Base-by-base conservation (phyloP, 2,888 invertebrate genomes). In the Monochamus alternatus region DNA sequence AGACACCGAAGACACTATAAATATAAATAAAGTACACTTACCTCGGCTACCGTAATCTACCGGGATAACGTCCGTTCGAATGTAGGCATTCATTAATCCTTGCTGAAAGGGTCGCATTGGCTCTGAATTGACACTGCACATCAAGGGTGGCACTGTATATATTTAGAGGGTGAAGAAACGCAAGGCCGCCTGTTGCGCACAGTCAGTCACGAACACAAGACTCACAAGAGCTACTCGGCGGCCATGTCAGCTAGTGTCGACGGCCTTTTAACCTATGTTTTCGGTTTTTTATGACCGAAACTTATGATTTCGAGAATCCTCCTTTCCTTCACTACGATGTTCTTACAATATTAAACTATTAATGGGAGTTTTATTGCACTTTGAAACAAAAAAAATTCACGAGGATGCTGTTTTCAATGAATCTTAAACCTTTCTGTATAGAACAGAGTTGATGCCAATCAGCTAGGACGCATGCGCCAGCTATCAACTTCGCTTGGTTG, bases 401-500 rank as follows among this genome's bases (percentile, higher is more conserved):
- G 90, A 90, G 91, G 90, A 90, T 90, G 89, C 90, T 90, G 90
- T 89, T 90, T 90, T 90, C 90, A 90, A 90, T 91, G 90, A 89
- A 90, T 91, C 91, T 91, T 91, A 90, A 91, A 90, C 90, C 90
- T 90, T 90, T 91, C 91, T 90, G 86, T 84, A 63, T 73, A 67
- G 72, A 64, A 47, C 64, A 44, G 30, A 64, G 64, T 47, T 10
- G 91, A 90, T 90, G 90, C 89, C 82, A 82, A 79, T 90, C 89
- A 85, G 89, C 78, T 83, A 89, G 88, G 88, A 89, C 85, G 86
- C 87, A 90, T 88, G 89, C 86, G 84, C 82, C 80, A 86, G 89
- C 62, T 66, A 67, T 66, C 67, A 73, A 90, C 91, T 90, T 90
- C 90, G 89, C 90, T 86, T 89, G 86, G 85, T 82, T 83, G 84